Evolutionary conservation across 2,797 vertebrate genomes (phyloP).

Genomic region (Hypotaenidia okinawae): DNA sequence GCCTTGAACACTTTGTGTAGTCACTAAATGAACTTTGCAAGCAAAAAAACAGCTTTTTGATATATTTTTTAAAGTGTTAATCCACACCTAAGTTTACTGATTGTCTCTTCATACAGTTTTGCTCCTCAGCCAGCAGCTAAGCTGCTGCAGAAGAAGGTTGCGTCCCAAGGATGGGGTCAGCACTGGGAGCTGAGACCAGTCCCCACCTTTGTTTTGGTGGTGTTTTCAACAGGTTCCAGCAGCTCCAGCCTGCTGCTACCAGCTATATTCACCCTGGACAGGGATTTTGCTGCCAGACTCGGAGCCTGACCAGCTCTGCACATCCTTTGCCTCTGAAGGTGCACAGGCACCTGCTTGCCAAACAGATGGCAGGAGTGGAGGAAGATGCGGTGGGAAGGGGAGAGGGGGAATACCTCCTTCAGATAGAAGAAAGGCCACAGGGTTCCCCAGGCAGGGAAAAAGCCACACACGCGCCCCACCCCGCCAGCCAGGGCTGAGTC

Average conservation of each 20-base stretch:
- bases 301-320: background rate
- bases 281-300: background rate
- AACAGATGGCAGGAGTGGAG: rapidly evolving
- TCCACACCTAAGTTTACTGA: background rate
- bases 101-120: background rate
- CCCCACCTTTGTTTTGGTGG: background rate
- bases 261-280: background rate
- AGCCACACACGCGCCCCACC: too few relatives aligned
- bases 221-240: background rate
- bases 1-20: too few relatives aligned
- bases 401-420: too few relatives aligned
- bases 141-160: rapidly evolving
- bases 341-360: rapidly evolving
- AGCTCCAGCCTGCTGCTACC: background rate
- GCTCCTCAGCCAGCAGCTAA: background rate
- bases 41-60: background rate
- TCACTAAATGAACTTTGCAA: background rate
- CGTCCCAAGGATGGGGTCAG: background rate
- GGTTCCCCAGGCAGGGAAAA: rapidly evolving
- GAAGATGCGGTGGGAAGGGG: background rate
- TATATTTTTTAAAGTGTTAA: rapidly evolving
- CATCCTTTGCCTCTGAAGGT: background rate
- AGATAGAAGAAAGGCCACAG: background rate
- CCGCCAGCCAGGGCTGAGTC: background rate
- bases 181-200: rapidly evolving